These are phyloP conservation scores for Agrochola lota DNA, from an alignment of 2,888 invertebrate genomes.

Conservation along the genomic window DNA sequence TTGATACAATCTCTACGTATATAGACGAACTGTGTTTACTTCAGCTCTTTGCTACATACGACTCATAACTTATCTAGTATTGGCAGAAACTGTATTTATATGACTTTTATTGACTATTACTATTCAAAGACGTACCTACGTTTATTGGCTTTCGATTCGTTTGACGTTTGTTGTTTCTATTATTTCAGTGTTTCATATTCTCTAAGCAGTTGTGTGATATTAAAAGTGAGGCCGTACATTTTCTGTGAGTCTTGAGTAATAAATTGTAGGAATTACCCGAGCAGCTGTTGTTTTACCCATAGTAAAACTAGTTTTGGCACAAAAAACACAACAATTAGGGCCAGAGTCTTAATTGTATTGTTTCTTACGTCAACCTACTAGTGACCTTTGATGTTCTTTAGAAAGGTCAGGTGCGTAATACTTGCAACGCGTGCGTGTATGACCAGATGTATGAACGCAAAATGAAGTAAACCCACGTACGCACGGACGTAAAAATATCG, in stretches of 20 bases:
- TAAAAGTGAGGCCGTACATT: not conserved
- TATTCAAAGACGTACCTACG: conserved; percentile 3
- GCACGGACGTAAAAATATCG: too few species aligned
- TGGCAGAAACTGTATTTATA: conserved; percentile 15
- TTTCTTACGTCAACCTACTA: not conserved
- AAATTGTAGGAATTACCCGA: not conserved
- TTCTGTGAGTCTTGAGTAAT: not conserved
- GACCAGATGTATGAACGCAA: too few species aligned
- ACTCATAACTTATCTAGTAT: conserved; percentile 21
- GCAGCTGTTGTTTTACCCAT: not conserved
- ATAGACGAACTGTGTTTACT: not conserved
- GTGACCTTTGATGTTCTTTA: not conserved
- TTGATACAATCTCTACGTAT: not conserved
- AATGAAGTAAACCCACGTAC: not conserved
- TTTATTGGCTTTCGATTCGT: conserved; percentile 35
- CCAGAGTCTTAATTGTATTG: not conserved
- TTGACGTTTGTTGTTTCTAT: not conserved
- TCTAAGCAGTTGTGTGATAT: not conserved
- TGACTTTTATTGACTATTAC: conserved; percentile 34
- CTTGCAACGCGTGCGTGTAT: not conserved
- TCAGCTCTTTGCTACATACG: not conserved
- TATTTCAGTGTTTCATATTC: not conserved
- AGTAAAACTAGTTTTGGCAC: not conserved
- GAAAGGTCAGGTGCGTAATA: not conserved
- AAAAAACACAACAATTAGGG: not conserved